Evolutionary conservation across 2,888 invertebrate species (phyloP).

Genomic region (Megamerina dolium): DNA sequence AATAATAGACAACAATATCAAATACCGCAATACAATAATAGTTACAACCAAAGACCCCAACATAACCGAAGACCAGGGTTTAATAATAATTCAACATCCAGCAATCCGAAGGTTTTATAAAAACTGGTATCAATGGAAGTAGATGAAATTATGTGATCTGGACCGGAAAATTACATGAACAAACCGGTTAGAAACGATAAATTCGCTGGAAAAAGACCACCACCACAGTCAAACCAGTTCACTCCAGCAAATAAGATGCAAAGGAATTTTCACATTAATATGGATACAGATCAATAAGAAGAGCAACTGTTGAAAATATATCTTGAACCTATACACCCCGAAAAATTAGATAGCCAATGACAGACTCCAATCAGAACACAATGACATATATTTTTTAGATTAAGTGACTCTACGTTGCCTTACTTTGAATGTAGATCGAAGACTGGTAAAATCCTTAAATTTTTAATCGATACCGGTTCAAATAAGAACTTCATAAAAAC

Average conservation of each 20-base stretch:
- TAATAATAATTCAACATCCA: too few relatives aligned
- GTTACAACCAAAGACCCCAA: too few relatives aligned
- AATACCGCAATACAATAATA: neutral
- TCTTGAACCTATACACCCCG: too few relatives aligned
- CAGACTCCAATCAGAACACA: neutral
- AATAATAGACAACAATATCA: neutral
- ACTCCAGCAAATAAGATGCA: neutral
- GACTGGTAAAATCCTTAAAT: constrained; percentile 5
- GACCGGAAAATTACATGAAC: too few relatives aligned
- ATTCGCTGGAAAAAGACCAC: neutral
- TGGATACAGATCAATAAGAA: too few relatives aligned
- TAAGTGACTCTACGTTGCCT: constrained; percentile 14
- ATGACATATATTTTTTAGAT: constrained; percentile 14
- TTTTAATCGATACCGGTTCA: too few relatives aligned
- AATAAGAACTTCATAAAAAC: too few relatives aligned
- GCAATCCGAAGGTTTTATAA: too few relatives aligned
- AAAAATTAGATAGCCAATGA: neutral
- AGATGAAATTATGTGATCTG: too few relatives aligned
- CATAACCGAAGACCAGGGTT: too few relatives aligned
- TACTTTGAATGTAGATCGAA: constrained; percentile 11
- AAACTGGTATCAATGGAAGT: too few relatives aligned
- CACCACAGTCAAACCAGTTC: neutral
- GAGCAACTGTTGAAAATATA: too few relatives aligned
- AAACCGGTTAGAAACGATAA: neutral
- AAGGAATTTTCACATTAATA: constrained; percentile 4